Evolutionary conservation across 2,797 vertebrate genomes (phyloP).

Genomic region (Linurgus olivaceus): DNA sequence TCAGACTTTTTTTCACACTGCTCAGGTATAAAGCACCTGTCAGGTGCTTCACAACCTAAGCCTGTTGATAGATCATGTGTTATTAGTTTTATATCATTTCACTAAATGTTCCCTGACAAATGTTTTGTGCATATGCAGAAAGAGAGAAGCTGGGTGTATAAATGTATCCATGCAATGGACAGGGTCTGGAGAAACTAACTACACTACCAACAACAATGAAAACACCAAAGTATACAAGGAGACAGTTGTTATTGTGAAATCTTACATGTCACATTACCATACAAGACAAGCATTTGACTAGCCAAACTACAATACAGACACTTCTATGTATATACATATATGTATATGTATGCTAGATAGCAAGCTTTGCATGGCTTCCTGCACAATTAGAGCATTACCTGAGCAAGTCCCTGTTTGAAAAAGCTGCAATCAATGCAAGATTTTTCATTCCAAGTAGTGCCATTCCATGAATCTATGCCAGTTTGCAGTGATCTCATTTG

Average conservation of each 20-base stretch:
- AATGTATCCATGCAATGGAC: background rate
- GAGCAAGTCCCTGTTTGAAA: background rate
- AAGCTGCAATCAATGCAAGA: background rate
- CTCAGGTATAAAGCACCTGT: background rate
- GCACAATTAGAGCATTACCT: background rate
- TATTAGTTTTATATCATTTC: background rate
- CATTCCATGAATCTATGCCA: background rate
- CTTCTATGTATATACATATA: background rate
- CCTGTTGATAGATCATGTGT: background rate
- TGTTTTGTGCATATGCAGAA: background rate
- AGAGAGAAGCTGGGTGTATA: background rate
- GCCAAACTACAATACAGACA: background rate
- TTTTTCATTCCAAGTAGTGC: background rate
- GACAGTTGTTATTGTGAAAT: background rate
- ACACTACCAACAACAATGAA: background rate
- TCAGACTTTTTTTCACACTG: background rate
- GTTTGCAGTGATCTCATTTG: background rate
- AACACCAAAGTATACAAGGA: background rate
- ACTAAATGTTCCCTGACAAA: background rate
- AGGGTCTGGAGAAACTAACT: background rate
- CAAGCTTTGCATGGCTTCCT: background rate
- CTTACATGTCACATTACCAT: fast-evolving
- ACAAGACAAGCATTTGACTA: background rate
- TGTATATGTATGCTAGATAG: background rate
- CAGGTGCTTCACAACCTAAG: background rate